These are phyloP conservation scores for Sycobia sp. DNA, from an alignment of 1,140 invertebrate genomes.

Conservation along the genomic window DNA sequence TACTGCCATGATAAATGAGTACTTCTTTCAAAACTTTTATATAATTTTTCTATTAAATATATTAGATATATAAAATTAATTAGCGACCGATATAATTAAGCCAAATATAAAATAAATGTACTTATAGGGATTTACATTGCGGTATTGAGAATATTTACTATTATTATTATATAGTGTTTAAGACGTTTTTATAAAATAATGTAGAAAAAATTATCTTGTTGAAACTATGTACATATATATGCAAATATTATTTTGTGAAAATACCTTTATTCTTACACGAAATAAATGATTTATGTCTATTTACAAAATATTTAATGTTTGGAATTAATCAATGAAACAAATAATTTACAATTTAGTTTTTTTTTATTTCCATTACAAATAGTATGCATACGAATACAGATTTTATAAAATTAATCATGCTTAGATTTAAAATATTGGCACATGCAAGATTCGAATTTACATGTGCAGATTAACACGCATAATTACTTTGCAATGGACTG, in stretches of 20 bases:
- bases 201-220: conserved; percentile 1
- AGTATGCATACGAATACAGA: conserved; percentile 31
- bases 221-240: conserved; percentile 1
- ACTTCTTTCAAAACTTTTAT: background rate
- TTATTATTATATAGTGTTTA: background rate
- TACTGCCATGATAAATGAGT: background rate
- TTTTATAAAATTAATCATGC: conserved; percentile 32
- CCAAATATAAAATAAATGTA: conserved; percentile 20
- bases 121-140: conserved; percentile 12
- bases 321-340: no score
- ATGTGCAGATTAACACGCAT: background rate
- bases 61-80: no score
- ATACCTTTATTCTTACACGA: conserved; percentile 3
- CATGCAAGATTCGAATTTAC: background rate
- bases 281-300: conserved; percentile 12
- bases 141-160: background rate
- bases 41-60: background rate
- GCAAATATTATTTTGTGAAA: conserved; percentile 13
- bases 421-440: conserved; percentile 1
- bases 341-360: background rate
- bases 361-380: conserved; percentile 31
- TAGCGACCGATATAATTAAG: background rate
- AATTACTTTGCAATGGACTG: conserved; percentile 9
- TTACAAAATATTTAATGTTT: background rate
- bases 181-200: no score